phyloP scores from a whole-genome alignment of 2,797 vertebrate genomes.

The Falco peregrinus region DNA sequence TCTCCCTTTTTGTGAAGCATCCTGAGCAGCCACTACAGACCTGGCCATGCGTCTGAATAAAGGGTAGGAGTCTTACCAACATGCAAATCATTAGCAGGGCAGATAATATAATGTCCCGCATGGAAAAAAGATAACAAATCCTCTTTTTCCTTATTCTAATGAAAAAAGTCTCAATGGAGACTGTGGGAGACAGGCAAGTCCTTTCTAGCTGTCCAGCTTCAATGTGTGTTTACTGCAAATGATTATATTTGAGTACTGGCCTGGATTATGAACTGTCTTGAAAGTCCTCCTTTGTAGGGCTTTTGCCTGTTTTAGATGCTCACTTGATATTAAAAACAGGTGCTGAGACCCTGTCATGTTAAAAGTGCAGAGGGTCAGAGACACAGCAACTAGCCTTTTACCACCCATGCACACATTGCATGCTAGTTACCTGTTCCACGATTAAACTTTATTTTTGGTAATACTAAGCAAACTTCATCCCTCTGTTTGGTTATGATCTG shows the following conservation, averaged over 20 bases:
- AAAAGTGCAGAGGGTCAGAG: not conserved
- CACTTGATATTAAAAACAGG: not conserved
- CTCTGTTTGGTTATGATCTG: not conserved
- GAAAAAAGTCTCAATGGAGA: not conserved
- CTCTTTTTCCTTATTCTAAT: not conserved
- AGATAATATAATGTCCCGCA: not conserved
- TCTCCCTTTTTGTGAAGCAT: constrained; percentile 29
- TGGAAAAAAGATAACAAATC: not conserved
- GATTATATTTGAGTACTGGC: not conserved
- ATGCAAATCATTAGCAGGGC: not conserved
- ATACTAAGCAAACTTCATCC: not conserved
- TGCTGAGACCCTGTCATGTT: not conserved
- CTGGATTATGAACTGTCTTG: not conserved
- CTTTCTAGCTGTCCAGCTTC: not conserved
- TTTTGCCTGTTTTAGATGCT: not conserved
- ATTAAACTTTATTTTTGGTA: not conserved
- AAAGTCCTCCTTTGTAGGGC: not conserved
- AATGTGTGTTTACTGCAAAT: not conserved
- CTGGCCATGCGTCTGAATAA: not conserved
- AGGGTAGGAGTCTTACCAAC: not conserved
- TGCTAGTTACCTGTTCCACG: not conserved
- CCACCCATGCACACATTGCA: accelerated
- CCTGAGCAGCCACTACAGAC: constrained; percentile 1
- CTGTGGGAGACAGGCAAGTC: not conserved
- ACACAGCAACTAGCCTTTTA: not conserved